Conservation (phyloP, 1,140 invertebrate species). For the Paraescarpia echinospica region DNA sequence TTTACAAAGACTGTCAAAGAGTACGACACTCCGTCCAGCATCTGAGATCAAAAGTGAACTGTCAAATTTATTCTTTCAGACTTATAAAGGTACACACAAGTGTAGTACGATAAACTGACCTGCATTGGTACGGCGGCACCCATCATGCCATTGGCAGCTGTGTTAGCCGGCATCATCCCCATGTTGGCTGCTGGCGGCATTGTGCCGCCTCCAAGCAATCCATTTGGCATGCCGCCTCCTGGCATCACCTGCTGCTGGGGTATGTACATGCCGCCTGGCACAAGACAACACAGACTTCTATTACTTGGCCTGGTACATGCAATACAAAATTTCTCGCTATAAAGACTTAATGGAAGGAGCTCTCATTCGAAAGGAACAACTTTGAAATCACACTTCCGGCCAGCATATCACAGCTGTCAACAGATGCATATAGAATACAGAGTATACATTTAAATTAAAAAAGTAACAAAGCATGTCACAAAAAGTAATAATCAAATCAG, state of each 20-base stretch:
- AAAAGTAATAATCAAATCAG: too few species aligned
- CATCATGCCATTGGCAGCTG: neutral
- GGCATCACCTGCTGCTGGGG: slow-evolving; percentile 2
- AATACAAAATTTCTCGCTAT: neutral
- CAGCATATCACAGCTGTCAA: too few species aligned
- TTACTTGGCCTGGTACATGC: neutral
- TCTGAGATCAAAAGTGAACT: too few species aligned
- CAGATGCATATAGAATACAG: too few species aligned
- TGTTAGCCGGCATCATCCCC: neutral
- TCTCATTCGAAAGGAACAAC: too few species aligned
- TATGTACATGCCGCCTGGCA: neutral
- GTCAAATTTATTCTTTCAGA: too few species aligned
- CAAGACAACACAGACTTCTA: neutral
- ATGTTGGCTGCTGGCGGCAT: neutral
- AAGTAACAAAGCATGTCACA: too few species aligned
- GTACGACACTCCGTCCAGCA: too few species aligned
- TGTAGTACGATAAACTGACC: neutral
- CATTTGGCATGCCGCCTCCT: neutral
- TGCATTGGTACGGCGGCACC: neutral
- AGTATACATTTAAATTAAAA: too few species aligned
- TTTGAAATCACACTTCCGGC: too few species aligned
- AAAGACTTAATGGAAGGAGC: too few species aligned
- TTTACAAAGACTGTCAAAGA: too few species aligned
- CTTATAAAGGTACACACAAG: neutral
- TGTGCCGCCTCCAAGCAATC: neutral